Evolutionary conservation across 2,797 vertebrate genomes (phyloP).

Genomic region (Aplochiton taeniatus): DNA sequence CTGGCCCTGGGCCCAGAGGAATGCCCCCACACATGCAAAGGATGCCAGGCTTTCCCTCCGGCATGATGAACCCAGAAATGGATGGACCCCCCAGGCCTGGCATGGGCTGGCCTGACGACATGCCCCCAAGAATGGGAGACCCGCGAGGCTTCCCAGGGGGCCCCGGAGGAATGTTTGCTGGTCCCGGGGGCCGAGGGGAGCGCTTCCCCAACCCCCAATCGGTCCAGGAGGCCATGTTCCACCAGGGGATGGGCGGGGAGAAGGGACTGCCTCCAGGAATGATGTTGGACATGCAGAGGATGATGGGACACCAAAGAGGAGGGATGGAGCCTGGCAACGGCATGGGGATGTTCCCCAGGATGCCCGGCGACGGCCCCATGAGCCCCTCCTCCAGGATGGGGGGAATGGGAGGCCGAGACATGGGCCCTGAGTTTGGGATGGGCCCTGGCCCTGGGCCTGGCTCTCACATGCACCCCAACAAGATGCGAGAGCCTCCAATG

Average conservation of each 20-base stretch:
- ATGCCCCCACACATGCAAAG: slow-evolving; percentile 94
- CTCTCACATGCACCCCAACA: slow-evolving; percentile 90
- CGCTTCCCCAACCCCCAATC: slow-evolving; percentile 95
- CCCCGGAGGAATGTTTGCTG: slow-evolving; percentile 87
- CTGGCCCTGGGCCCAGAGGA: slow-evolving; percentile 85
- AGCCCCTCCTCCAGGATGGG: slow-evolving; percentile 94
- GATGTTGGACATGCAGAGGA: slow-evolving; percentile 94
- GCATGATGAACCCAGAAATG: slow-evolving; percentile 97
- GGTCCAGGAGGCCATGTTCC: slow-evolving; percentile 94
- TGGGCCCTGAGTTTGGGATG: slow-evolving; percentile 89
- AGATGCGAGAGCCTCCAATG: slow-evolving; percentile 88
- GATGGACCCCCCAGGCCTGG: slow-evolving; percentile 92
- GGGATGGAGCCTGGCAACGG: slow-evolving; percentile 89
- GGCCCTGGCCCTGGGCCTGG: slow-evolving; percentile 86
- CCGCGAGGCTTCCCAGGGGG: slow-evolving; percentile 88
- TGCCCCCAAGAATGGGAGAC: slow-evolving; percentile 93
- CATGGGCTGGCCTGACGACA: slow-evolving; percentile 96
- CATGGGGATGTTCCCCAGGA: slow-evolving; percentile 92
- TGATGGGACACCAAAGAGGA: slow-evolving; percentile 91
- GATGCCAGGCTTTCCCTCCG: slow-evolving; percentile 89
- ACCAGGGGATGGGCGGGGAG: slow-evolving; percentile 93
- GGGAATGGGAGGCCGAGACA: slow-evolving; percentile 89
- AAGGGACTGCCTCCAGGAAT: slow-evolving; percentile 92
- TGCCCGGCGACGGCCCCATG: slow-evolving; percentile 93
- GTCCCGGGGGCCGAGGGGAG: slow-evolving; percentile 92